Conservation (phyloP, 2,797 vertebrate species). For the Cephalopachus bancanus region DNA sequence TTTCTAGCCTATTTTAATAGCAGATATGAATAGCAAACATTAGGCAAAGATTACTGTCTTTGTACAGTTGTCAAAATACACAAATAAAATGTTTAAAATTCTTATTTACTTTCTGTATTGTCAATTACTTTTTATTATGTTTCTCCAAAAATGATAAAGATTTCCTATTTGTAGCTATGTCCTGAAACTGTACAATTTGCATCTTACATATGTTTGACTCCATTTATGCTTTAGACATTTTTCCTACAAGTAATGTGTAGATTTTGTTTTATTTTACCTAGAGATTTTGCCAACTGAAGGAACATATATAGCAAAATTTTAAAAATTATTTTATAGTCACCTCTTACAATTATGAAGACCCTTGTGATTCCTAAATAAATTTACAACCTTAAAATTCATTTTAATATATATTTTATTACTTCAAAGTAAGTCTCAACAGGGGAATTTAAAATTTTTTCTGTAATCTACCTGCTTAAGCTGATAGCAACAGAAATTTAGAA, state of each 20-base stretch:
- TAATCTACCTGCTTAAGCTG: not conserved
- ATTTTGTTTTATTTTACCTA: not conserved
- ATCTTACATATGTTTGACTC: not conserved
- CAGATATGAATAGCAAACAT: not conserved
- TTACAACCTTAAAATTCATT: not conserved
- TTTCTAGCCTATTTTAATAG: not conserved
- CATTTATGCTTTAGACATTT: not conserved
- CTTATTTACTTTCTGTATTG: not conserved
- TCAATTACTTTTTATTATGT: not conserved
- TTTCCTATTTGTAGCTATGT: not conserved
- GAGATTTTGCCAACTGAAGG: not conserved
- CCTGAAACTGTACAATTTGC: not conserved
- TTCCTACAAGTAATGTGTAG: not conserved
- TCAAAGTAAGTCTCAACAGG: not conserved
- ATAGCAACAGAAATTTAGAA: slow-evolving; percentile 7
- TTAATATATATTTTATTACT: not conserved
- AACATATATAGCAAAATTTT: not conserved
- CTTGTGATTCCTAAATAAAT: not conserved
- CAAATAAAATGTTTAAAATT: not conserved
- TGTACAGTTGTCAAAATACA: not conserved
- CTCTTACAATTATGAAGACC: not conserved
- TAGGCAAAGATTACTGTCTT: not conserved
- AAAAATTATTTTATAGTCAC: not conserved
- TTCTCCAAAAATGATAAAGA: not conserved
- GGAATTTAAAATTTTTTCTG: not conserved